phyloP scores from a whole-genome alignment of 2,113 vertebrate species.

The Forbesichthys papilliferus region DNA sequence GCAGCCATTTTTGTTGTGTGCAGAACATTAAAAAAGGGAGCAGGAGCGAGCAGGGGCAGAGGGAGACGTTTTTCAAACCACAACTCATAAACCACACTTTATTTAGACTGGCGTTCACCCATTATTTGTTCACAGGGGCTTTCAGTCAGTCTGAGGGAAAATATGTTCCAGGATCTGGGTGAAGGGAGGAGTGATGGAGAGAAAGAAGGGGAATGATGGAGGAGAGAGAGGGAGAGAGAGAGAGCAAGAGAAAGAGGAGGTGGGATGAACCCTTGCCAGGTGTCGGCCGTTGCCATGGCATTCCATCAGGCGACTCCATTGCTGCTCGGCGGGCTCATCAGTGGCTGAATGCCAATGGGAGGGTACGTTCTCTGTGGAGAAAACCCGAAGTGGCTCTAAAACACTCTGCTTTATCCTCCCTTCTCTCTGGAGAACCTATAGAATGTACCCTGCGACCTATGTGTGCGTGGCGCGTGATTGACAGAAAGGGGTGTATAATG shows the following conservation, averaged over 20 bases:
- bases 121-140: slow-evolving; percentile 96
- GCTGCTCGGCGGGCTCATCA: slow-evolving; percentile 79
- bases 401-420: slow-evolving; percentile 59
- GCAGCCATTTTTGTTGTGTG: slow-evolving; percentile 82
- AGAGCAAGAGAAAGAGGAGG: slow-evolving; percentile 41
- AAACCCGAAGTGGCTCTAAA: slow-evolving; percentile 60
- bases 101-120: slow-evolving; percentile 92
- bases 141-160: slow-evolving; percentile 96
- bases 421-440: slow-evolving; percentile 48
- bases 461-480: slow-evolving; percentile 50
- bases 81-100: slow-evolving; percentile 94
- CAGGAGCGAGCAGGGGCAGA: slow-evolving; percentile 64
- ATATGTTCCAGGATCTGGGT: slow-evolving; percentile 83
- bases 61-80: slow-evolving; percentile 91
- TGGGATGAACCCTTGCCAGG: slow-evolving; percentile 80
- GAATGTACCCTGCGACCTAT: slow-evolving; percentile 33
- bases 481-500: slow-evolving; percentile 42
- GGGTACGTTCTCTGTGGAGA: slow-evolving; percentile 55
- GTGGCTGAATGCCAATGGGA: slow-evolving; percentile 85
- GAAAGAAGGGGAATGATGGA: background rate
- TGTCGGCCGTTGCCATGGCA: slow-evolving; percentile 95
- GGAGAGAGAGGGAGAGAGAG: slow-evolving; percentile 2
- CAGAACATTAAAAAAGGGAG: slow-evolving; percentile 88
- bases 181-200: slow-evolving; percentile 39
- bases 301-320: slow-evolving; percentile 94